A percentile compares a stretch with the other conserved stretches of the same genome.
Evolutionary conservation across 2,888 invertebrate genomes (phyloP).

Genomic region (Tetranychus truncatus): DNA sequence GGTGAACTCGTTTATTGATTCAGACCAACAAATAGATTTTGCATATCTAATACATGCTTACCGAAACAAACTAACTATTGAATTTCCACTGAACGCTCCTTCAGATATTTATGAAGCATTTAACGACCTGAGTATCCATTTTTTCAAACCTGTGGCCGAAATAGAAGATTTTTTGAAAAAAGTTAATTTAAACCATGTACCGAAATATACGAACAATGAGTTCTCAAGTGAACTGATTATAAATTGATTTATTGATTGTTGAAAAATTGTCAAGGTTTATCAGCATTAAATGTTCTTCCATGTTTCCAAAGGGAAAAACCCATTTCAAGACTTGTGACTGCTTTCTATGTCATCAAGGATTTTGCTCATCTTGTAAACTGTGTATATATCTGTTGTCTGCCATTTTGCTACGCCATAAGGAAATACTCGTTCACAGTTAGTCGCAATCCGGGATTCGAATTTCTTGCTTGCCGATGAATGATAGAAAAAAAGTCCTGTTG

Average conservation of each 20-base stretch:
- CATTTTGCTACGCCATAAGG: background rate
- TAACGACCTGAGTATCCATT: background rate
- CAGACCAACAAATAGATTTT: background rate
- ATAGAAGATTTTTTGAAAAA: background rate
- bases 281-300: too few species aligned
- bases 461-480: background rate
- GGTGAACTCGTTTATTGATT: constrained; percentile 24
- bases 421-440: background rate
- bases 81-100: background rate
- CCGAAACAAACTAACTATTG: background rate
- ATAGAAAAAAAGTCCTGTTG: background rate
- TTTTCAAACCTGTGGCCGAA: background rate
- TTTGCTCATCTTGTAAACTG: background rate
- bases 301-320: too few species aligned
- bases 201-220: background rate
- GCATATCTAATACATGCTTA: background rate
- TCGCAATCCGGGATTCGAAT: background rate
- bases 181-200: background rate
- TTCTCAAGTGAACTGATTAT: background rate
- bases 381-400: background rate
- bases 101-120: background rate
- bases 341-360: background rate
- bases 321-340: too few species aligned
- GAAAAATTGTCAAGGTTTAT: too few species aligned
- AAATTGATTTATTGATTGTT: background rate